Conservation (phyloP, 1,140 invertebrate species). For the Leucophenga varia region DNA sequence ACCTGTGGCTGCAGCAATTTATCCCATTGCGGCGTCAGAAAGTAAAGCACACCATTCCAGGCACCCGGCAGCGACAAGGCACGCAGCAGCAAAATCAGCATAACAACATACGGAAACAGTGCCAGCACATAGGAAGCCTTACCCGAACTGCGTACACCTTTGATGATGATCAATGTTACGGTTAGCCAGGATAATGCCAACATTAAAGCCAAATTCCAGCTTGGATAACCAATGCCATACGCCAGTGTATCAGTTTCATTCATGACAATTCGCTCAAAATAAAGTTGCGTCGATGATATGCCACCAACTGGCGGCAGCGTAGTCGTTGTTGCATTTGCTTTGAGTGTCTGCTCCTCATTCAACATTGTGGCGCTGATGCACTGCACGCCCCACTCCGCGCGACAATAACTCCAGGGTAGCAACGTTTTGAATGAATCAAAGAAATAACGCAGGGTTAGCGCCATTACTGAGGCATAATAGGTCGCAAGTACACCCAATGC, state of each 20-base stretch:
- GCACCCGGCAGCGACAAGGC: slow-evolving; percentile 72
- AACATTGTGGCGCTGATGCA: slow-evolving; percentile 29
- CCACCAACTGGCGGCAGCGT: neutral
- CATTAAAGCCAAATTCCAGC: slow-evolving; percentile 73
- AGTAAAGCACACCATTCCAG: slow-evolving; percentile 68
- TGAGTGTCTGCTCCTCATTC: slow-evolving; percentile 54
- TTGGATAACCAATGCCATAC: slow-evolving; percentile 63
- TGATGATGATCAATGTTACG: slow-evolving; percentile 72
- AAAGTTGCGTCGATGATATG: neutral
- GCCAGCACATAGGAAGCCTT: slow-evolving; percentile 78
- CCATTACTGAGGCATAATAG: slow-evolving; percentile 69
- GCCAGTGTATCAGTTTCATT: slow-evolving; percentile 60
- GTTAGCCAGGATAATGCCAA: slow-evolving; percentile 72
- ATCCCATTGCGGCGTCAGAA: slow-evolving; percentile 63
- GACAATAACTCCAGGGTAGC: slow-evolving; percentile 67
- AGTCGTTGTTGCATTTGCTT: neutral
- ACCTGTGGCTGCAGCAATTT: slow-evolving; percentile 63
- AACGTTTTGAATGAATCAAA: slow-evolving; percentile 61
- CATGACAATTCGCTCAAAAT: neutral
- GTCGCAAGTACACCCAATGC: slow-evolving; percentile 67
- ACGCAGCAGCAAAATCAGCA: slow-evolving; percentile 70
- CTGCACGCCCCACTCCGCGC: slow-evolving; percentile 58
- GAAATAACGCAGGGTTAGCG: slow-evolving; percentile 66
- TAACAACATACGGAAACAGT: slow-evolving; percentile 77
- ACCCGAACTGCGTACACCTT: slow-evolving; percentile 72